Base-by-base conservation (phyloP, 2,888 invertebrate species). In the Drosophila emarginata region DNA sequence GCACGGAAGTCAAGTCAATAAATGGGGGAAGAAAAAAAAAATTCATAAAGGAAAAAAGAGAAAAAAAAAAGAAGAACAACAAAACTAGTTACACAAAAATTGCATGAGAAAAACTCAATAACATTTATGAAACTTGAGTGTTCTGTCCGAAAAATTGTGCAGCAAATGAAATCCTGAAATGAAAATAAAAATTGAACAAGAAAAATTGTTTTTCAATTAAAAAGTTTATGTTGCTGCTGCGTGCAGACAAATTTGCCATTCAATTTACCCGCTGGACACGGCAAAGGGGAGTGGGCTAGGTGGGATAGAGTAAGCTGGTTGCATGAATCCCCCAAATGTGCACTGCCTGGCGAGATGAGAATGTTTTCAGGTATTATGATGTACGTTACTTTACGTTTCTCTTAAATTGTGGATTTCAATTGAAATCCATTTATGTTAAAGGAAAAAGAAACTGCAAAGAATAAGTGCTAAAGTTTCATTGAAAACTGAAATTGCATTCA, bases 1-100 rank as follows among this genome's bases (percentile, higher is more conserved):
- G 88, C 89, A 89, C 89, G 89, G 89, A 86, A 89, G 89, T 86
- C 75, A 76, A 78, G 83, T 86, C 88, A 88, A 89, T 88, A 83
- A 86, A 78, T 78, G 79, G 78, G 67, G 73, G 65, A 32, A 67
- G 67, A 28, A 32, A 14, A 18, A 54, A 15, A 28, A 53, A 1
- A 32, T n/a, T n/a, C n/a, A n/a, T n/a, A 15, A 11, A 53, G 26
- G 3, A 0, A 9, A 28, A 28, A 53, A 14, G 11, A 21, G 11
- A 18, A 21, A 18, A 21, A 21, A 21, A 45, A 45, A 21, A 14
- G 5, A 28, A 6, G 28, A 18, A 18, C 45, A 57, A 57, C 36
- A 67, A 78, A 86, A 83, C 86, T 83, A 84, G 81, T 79, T 79
- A 80, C 74, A 71, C 60, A 76, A 78, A 76, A 78, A 76, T 78